Base-by-base conservation (phyloP, 2,888 invertebrate genomes). In the Drosophila stalkeri region DNA sequence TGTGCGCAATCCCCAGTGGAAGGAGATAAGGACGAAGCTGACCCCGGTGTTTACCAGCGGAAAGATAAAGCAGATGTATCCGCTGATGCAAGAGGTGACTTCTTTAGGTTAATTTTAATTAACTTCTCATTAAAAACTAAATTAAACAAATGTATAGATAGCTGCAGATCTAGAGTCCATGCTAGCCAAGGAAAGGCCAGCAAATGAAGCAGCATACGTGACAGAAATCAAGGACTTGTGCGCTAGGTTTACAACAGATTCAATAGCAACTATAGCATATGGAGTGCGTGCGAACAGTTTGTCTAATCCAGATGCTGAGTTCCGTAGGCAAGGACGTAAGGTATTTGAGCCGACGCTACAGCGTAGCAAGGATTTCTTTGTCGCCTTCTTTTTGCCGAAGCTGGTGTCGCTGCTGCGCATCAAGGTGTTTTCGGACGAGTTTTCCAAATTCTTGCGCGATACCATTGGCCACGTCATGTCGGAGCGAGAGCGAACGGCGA, bases 1-100 rank as follows among this genome's bases (percentile, higher is more conserved):
- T 56, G 79, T 94, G 0, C 92, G 92, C 20, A 93, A 93, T 88
- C 92, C 92, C 0, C 69, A 90, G 0, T 94, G 94, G 94, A 93
- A 92, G 67, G 75, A 90, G 14, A 75, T 94, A 0, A 90, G 94
- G 33, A 55, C 86, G 1, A 94, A 93, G 69, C 63, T 94, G 5
- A 92, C 94, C 0, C 94, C 94, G 0, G 91, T 94, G 2, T 94
- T 94, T 72, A 93, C 93, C 1, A 92, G 91, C 57, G 93, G 92
- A 5, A 93, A 93, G 61, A 81, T 93, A 0, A 93, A 93, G 55
- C 91, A 92, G 66, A 92, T 93, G 92, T 93, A 93, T 86, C 82
- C 87, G 1, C 75, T 93, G 12, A 84, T 93, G 77, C 81, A 85
- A 41, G 87, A 92, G 81, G 92, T 92, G 67, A 61, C 73, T 66